phyloP scores from a whole-genome alignment of 2,113 vertebrate genomes.

The Gulo gulo region DNA sequence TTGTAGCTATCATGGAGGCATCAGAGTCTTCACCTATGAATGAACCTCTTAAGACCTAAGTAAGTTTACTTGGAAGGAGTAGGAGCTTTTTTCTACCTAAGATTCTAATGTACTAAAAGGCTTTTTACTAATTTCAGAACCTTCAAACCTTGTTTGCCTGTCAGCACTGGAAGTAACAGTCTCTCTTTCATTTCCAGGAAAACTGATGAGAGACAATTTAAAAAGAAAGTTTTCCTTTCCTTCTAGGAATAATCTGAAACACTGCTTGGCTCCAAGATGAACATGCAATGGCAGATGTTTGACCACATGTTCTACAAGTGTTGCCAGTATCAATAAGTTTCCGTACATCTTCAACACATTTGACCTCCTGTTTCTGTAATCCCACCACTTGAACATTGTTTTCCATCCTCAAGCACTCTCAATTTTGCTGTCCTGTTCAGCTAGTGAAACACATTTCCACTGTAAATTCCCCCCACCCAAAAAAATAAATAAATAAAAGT shows the following conservation, averaged over 20 bases:
- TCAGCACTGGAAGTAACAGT: slow-evolving; percentile 97
- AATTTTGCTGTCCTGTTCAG: slow-evolving; percentile 96
- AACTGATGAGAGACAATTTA: slow-evolving; percentile 97
- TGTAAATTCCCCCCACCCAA: slow-evolving; percentile 91
- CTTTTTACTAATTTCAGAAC: slow-evolving; percentile 99
- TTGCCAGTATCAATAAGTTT: slow-evolving; percentile 98
- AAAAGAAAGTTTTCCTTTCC: slow-evolving; percentile 90
- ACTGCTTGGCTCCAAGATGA: slow-evolving; percentile 97
- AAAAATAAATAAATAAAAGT: slow-evolving; percentile 86
- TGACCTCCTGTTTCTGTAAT: slow-evolving; percentile 94
- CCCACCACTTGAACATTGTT: slow-evolving; percentile 98
- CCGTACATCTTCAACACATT: slow-evolving; percentile 96
- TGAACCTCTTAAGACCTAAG: slow-evolving; percentile 96
- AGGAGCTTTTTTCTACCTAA: slow-evolving; percentile 97
- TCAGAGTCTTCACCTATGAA: slow-evolving; percentile 98
- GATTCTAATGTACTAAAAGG: slow-evolving; percentile 95
- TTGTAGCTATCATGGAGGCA: slow-evolving; percentile 98
- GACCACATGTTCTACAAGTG: slow-evolving; percentile 99
- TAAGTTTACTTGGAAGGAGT: slow-evolving; percentile 99
- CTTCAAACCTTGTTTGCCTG: slow-evolving; percentile 95
- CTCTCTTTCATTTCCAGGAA: slow-evolving; percentile 97
- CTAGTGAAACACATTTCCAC: slow-evolving; percentile 98
- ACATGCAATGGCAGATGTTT: slow-evolving; percentile 96
- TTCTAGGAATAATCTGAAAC: slow-evolving; percentile 96
- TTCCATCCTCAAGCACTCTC: slow-evolving; percentile 96